Percentiles rank a stretch among this genome's conserved stretches.
These are phyloP conservation scores for Colletes collaris DNA, from an alignment of 2,888 invertebrate genomes.

Conservation along the genomic window DNA sequence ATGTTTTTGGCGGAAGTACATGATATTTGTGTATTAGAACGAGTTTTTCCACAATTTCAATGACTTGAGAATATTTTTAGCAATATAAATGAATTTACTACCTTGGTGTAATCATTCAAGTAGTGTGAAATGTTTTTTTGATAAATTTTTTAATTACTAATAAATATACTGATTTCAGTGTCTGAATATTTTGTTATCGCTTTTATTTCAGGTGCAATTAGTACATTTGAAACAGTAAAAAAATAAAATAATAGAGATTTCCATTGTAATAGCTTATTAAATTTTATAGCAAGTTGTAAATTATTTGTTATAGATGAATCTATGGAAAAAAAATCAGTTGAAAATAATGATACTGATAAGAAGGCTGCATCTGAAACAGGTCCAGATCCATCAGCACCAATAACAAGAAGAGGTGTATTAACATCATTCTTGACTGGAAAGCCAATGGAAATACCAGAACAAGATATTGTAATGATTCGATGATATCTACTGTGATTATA, in stretches of 20 bases:
- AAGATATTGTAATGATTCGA: constrained; percentile 87
- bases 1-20: not conserved
- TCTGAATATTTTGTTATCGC: not conserved
- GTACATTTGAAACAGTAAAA: not conserved
- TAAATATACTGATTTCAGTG: too few species aligned
- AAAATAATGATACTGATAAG: constrained; percentile 78
- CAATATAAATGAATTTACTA: not conserved
- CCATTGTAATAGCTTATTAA: not conserved
- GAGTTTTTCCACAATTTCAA: not conserved
- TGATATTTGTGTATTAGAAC: constrained; percentile 4
- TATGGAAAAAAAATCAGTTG: constrained; percentile 75
- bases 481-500: constrained; percentile 17
- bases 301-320: constrained; percentile 70
- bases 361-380: constrained; percentile 80
- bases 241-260: not conserved
- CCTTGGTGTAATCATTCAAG: not conserved
- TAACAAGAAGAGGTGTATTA: constrained; percentile 91
- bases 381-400: constrained; percentile 90
- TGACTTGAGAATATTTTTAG: not conserved
- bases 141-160: too few species aligned
- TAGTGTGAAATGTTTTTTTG: too few species aligned
- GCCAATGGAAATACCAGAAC: constrained; percentile 93
- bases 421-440: constrained; percentile 93
- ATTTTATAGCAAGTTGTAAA: not conserved
- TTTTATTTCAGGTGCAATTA: not conserved